phyloP scores from a whole-genome alignment of 2,888 invertebrate species.

The Cataglyphis cursor region DNA sequence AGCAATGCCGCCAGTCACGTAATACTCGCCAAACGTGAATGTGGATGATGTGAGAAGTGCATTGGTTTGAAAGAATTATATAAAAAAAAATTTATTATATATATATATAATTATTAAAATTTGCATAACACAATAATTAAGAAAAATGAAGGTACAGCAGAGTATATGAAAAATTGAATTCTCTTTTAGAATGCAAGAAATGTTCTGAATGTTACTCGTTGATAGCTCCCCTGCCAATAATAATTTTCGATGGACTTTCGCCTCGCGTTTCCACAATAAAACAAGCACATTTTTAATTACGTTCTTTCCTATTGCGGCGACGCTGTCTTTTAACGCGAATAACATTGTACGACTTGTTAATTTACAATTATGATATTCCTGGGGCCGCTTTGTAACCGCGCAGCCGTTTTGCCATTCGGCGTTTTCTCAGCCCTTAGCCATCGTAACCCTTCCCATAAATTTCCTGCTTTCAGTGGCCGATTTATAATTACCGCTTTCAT shows the following conservation, averaged over 20 bases:
- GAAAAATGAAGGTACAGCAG: background rate
- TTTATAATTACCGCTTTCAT: slow-evolving; percentile 74
- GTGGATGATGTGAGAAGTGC: background rate
- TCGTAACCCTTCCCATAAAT: slow-evolving; percentile 71
- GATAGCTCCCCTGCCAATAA: background rate
- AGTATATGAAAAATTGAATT: background rate
- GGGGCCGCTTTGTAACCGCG: slow-evolving; percentile 42
- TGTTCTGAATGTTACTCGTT: background rate
- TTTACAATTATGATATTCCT: slow-evolving; percentile 59
- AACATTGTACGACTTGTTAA: slow-evolving; percentile 53
- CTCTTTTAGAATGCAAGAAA: too few species aligned
- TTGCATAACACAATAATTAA: background rate
- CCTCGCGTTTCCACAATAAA: background rate
- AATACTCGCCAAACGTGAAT: background rate
- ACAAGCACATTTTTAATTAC: slow-evolving; percentile 63
- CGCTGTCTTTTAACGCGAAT: slow-evolving; percentile 20
- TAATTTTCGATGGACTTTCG: slow-evolving; percentile 17
- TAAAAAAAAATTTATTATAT: background rate
- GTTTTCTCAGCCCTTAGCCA: slow-evolving; percentile 64
- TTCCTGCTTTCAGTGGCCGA: slow-evolving; percentile 68
- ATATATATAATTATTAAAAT: background rate
- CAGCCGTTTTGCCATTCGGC: slow-evolving; percentile 62
- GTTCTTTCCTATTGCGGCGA: slow-evolving; percentile 49
- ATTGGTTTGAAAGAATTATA: background rate
- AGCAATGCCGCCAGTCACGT: background rate